Conservation (phyloP, 2,113 vertebrate species). For the Jacana jacana region DNA sequence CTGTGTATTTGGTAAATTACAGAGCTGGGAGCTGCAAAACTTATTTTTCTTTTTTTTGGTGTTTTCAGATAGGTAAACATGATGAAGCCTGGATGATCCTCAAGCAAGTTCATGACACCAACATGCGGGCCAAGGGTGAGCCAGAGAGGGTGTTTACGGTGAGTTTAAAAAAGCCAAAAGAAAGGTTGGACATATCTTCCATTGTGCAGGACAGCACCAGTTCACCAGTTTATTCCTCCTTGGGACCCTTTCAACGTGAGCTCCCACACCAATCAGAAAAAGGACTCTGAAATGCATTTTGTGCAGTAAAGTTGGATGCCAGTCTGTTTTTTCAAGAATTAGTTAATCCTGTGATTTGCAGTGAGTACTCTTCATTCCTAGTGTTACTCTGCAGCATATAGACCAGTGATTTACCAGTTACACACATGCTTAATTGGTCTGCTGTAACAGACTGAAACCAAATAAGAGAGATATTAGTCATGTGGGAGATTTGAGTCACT, state of each 20-base stretch:
- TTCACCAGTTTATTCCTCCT: neutral
- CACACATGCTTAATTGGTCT: neutral
- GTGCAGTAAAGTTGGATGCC: neutral
- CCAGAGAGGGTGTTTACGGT: slow-evolving; percentile 96
- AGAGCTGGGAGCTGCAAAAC: neutral
- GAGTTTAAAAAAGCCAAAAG: slow-evolving; percentile 40
- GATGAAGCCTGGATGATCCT: slow-evolving; percentile 99
- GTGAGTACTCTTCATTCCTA: neutral
- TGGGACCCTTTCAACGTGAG: fast-evolving
- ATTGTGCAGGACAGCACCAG: neutral
- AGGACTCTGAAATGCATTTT: neutral
- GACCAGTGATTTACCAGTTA: neutral
- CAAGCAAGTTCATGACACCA: slow-evolving; percentile 93
- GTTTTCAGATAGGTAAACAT: slow-evolving; percentile 87
- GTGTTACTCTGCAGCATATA: neutral
- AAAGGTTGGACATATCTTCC: neutral
- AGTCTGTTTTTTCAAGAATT: neutral
- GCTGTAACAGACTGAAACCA: neutral
- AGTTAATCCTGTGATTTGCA: neutral
- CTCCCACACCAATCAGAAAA: neutral
- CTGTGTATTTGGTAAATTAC: neutral
- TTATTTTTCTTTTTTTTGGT: neutral
- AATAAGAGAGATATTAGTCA: neutral
- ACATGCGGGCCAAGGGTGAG: slow-evolving; percentile 94
- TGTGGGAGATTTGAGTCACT: neutral